Evolutionary conservation across 2,797 vertebrate genomes (phyloP), one percentile per base, ranked within the genome.

Genomic region (Clarias fuscus): DNA sequence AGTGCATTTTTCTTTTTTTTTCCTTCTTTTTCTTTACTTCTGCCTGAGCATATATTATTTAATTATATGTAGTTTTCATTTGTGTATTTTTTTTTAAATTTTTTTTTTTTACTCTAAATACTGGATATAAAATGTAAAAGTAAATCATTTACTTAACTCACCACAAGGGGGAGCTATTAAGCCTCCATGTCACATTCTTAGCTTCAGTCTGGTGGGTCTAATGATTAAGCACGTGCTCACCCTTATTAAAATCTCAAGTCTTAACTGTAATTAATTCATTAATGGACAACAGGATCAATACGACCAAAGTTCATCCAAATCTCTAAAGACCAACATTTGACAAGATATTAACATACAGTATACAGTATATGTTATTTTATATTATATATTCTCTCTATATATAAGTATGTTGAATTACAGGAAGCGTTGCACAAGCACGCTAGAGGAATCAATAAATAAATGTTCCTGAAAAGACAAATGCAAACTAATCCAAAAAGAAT

Each of bases 141-240:
- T 2, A 43, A 13, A 78, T 1, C 8, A 48, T 20, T 59, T 24
- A 2, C 22, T 53, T 13, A 30, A 6, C 15, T 30, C 72, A 33
- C 72, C 86, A 84, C 82, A 53, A 87, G 86, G 76, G 83, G 83
- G 82, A 30, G 77, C 68, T 84, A 20, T 84, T 53, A 40, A 33
- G 33, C 86, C 27, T 73, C n/a, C 30, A 13, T 14, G 14, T 22
- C 70, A 64, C 59, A 27, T n/a, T 27, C n/a, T 83, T 14, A 62
- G 48, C 14, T 58, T 58, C n/a, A 27, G 14, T 56, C 15, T 71
- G 17, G 40, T 18, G 18, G 40, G 70, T 18, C n/a, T 22, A 73
- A 43, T 73, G 48, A 15, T 64, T 22, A 22, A 13, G 27, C 22
- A 33, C 30, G 13, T n/a, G 37, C 4, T 75, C 24, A 15, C 11